Evolutionary conservation across 2,888 invertebrate genomes (phyloP).

Genomic region (Drosophila longiperda): DNA sequence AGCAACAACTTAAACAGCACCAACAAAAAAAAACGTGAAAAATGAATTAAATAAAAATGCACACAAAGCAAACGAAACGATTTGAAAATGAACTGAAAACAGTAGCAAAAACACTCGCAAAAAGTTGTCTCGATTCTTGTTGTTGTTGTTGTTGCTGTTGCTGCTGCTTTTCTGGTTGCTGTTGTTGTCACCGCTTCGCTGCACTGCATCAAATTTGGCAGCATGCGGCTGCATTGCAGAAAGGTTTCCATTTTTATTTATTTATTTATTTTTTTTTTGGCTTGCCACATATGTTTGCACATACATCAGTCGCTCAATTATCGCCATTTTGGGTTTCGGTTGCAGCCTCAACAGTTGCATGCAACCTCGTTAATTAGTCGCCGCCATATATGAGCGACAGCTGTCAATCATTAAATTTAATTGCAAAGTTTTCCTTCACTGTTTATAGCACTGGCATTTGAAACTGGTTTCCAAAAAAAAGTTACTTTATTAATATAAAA

Average conservation of each 20-base stretch:
- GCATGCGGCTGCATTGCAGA: slow-evolving; percentile 48
- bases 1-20: slow-evolving; percentile 47
- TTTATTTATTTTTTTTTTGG: neutral
- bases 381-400: slow-evolving; percentile 42
- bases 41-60: slow-evolving; percentile 79
- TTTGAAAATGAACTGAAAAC: slow-evolving; percentile 75
- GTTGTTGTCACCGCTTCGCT: slow-evolving; percentile 53
- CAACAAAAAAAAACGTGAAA: slow-evolving; percentile 71
- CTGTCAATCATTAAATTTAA: slow-evolving; percentile 66
- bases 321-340: slow-evolving; percentile 52
- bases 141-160: slow-evolving; percentile 22
- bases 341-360: slow-evolving; percentile 30
- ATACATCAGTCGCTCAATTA: slow-evolving; percentile 36
- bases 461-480: neutral
- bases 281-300: slow-evolving; percentile 28
- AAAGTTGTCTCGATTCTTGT: slow-evolving; percentile 51
- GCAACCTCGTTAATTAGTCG: slow-evolving; percentile 59
- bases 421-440: slow-evolving; percentile 44
- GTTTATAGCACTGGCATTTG: slow-evolving; percentile 34
- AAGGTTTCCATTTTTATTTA: slow-evolving; percentile 49
- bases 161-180: slow-evolving; percentile 27
- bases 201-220: slow-evolving; percentile 66
- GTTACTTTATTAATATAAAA: neutral
- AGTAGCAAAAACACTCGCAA: slow-evolving; percentile 65
- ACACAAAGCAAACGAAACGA: slow-evolving; percentile 70